A percentile compares a stretch with the other conserved stretches of the same genome.
Evolutionary conservation across 1,140 invertebrate genomes (phyloP).

Genomic region (Arion vulgaris): DNA sequence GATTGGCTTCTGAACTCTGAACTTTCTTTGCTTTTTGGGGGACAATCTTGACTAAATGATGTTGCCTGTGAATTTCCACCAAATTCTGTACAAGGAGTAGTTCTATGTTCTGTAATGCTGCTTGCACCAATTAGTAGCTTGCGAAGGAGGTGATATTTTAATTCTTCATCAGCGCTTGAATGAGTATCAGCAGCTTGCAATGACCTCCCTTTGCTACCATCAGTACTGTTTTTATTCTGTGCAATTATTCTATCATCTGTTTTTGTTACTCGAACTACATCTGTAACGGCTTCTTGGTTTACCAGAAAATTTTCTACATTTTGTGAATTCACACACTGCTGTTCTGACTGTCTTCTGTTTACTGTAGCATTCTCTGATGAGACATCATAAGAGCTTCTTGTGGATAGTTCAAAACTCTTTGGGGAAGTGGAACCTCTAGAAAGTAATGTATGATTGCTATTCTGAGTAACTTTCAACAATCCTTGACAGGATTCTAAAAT

Average conservation of each 20-base stretch:
- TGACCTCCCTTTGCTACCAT: background rate
- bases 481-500: background rate
- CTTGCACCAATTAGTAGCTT: background rate
- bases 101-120: background rate
- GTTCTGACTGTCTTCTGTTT: background rate
- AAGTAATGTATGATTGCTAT: background rate
- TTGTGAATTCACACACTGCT: background rate
- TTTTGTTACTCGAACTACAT: background rate
- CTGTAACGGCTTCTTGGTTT: background rate
- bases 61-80: background rate
- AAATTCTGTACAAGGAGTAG: background rate
- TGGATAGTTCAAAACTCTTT: background rate
- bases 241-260: background rate
- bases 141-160: background rate
- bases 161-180: background rate
- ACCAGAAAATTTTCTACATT: constrained; percentile 9
- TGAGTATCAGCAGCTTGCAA: background rate
- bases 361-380: background rate
- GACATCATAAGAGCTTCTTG: background rate
- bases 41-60: background rate
- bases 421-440: background rate
- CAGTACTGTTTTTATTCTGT: background rate
- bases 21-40: background rate
- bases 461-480: background rate
- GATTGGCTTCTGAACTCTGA: background rate